Evolutionary conservation across 2,113 vertebrate species (phyloP), one percentile per base, ranked within the genome.

Genomic region (Psettodes erumei): DNA sequence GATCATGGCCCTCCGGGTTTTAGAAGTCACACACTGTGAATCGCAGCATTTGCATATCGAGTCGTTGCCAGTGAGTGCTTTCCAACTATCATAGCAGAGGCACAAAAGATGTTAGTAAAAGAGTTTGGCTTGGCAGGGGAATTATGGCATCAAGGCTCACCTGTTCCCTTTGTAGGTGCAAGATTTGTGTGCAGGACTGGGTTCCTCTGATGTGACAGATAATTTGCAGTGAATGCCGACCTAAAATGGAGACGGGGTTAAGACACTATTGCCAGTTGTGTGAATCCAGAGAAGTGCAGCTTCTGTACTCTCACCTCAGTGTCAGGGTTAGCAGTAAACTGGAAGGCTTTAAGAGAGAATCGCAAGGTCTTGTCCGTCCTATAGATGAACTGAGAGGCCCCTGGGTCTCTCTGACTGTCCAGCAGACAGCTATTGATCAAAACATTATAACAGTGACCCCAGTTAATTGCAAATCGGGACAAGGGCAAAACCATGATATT

Each of bases 11-110:
- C 67, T 86, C 40, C 47, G 65, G 10, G 47, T 8, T 79, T 84
- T 91, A 7, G 83, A 61, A 37, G 67, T 83, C 30, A 71, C 77
- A 70, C 93, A 94, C 23, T 70, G 73, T 15, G 77, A 88, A 25
- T 93, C 90, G 51, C 93, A 94, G 79, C 93, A 94, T 5, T 89
- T 71, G 58, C 93, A 94, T 38, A 93, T 58, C 4, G 88, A 86
- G 73, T 93, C 58, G 0, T 87, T 60, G n/a, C 92, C 92, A 42
- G 64, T 35, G 1, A 94, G 82, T 16, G 90, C 90, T 27, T n/a
- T 74, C 93, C 93, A 94, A 45, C 93, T 94, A 10, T 47, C 9
- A 75, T 10, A n/a, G 6, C 19, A 77, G 27, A 74, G 5, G 3
- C 30, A 61, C 11, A 56, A 43, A 40, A 40, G 3, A 66, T n/a